These are phyloP conservation scores for Chaetoderma sp. DNA, from an alignment of 2,888 invertebrate genomes.

Conservation along the genomic window DNA sequence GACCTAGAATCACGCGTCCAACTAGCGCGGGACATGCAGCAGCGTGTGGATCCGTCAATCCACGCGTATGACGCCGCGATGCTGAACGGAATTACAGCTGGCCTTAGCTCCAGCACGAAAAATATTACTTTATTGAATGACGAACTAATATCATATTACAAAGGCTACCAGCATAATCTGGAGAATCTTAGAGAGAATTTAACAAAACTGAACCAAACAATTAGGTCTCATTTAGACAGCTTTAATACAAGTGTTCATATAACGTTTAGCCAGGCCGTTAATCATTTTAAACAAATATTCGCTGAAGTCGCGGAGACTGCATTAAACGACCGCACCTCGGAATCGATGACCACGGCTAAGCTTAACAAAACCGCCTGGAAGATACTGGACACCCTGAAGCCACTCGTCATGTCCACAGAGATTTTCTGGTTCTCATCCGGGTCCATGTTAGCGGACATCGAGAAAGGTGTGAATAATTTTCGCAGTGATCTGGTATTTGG, in stretches of 20 bases:
- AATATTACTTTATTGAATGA: neutral
- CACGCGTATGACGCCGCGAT: neutral
- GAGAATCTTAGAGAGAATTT: neutral
- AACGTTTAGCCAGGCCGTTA: neutral
- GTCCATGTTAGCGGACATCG: neutral
- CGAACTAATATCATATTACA: neutral
- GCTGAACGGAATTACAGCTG: neutral
- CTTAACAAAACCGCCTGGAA: constrained; percentile 5
- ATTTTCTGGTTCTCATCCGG: neutral
- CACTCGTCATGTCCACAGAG: neutral
- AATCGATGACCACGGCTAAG: neutral
- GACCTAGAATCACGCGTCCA: neutral
- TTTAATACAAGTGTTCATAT: neutral
- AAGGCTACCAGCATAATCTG: neutral
- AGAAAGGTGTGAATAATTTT: neutral
- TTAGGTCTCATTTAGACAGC: neutral
- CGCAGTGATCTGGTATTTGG: neutral
- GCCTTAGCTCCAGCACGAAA: neutral
- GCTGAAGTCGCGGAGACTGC: neutral
- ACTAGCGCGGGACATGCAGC: constrained; percentile 2
- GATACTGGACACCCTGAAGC: neutral
- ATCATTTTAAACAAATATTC: constrained; percentile 4
- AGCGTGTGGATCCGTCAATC: neutral
- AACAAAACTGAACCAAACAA: neutral
- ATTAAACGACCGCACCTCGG: neutral